Evolutionary conservation across 2,888 invertebrate genomes (phyloP).

Genomic region (Drosophila suboccidentalis): DNA sequence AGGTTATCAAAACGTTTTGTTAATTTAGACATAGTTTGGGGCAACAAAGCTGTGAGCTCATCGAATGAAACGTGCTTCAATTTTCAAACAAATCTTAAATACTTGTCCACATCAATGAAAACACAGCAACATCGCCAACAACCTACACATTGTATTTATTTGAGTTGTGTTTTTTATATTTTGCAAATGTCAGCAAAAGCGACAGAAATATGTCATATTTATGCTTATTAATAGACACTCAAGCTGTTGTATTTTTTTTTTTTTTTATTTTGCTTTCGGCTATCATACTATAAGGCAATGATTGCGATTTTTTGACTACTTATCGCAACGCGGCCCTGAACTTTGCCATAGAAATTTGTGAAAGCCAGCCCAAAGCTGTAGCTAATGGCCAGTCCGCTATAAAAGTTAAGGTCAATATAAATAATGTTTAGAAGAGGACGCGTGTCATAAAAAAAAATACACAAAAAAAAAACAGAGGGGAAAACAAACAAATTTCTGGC

Average conservation of each 20-base stretch:
- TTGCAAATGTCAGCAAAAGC: constrained; percentile 45
- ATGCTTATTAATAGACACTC: constrained; percentile 62
- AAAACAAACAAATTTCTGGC: constrained; percentile 15
- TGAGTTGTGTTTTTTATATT: constrained; percentile 16
- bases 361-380: constrained; percentile 29
- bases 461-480: constrained; percentile 1
- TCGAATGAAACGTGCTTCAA: constrained; percentile 49
- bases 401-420: constrained; percentile 64
- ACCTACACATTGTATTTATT: constrained; percentile 14
- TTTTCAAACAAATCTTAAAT: constrained; percentile 27
- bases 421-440: constrained; percentile 58
- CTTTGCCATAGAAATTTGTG: constrained; percentile 45
- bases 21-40: constrained; percentile 17
- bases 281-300: constrained; percentile 36
- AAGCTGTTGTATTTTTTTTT: constrained; percentile 41
- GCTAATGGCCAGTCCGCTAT: constrained; percentile 55
- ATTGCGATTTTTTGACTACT: constrained; percentile 26
- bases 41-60: constrained; percentile 13
- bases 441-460: constrained; percentile 46
- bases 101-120: constrained; percentile 14
- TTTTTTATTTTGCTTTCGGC: constrained; percentile 14
- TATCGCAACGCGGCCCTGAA: constrained; percentile 54
- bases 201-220: constrained; percentile 57
- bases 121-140: constrained; percentile 1
- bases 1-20: constrained; percentile 6